Evolutionary conservation across 2,888 invertebrate genomes (phyloP).

Genomic region (Geotrupes spiniger): DNA sequence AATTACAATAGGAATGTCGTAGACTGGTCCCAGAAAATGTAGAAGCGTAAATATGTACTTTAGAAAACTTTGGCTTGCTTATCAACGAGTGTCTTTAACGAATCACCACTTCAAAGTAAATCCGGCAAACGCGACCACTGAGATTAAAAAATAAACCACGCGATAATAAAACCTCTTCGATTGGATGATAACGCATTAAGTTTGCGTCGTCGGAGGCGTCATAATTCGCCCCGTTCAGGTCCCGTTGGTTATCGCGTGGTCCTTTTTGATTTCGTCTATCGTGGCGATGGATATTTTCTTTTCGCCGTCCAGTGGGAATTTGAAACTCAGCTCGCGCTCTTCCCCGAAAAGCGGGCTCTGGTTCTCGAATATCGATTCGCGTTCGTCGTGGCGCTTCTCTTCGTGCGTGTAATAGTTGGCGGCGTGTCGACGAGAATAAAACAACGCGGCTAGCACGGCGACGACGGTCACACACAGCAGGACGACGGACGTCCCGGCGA

Average conservation of each 20-base stretch:
- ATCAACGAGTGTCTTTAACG: constrained; percentile 11
- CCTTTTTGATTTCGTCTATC: constrained; percentile 48
- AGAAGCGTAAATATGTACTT: not conserved
- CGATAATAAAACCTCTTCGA: too few species aligned
- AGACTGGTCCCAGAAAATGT: constrained; percentile 1
- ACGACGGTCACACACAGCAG: constrained; percentile 52
- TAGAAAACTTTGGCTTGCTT: not conserved
- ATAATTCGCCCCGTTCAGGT: too few species aligned
- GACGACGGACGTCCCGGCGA: constrained; percentile 57
- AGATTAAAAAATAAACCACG: too few species aligned
- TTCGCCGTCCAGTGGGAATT: constrained; percentile 53
- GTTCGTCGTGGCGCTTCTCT: constrained; percentile 55
- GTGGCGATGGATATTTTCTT: constrained; percentile 49
- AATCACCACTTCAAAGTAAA: constrained; percentile 14
- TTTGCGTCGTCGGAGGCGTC: too few species aligned
- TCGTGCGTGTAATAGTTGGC: constrained; percentile 81
- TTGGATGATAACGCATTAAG: too few species aligned
- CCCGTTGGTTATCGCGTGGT: constrained; percentile 43
- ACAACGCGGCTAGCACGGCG: constrained; percentile 54
- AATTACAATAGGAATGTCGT: constrained; percentile 6
- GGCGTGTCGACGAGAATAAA: constrained; percentile 68
- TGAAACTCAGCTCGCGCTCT: constrained; percentile 57
- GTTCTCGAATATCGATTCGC: constrained; percentile 51
- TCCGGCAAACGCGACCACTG: not conserved
- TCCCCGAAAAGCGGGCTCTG: constrained; percentile 50